Evolutionary conservation across 2,113 vertebrate species (phyloP).

Genomic region (Hymenochirus boettgeri): DNA sequence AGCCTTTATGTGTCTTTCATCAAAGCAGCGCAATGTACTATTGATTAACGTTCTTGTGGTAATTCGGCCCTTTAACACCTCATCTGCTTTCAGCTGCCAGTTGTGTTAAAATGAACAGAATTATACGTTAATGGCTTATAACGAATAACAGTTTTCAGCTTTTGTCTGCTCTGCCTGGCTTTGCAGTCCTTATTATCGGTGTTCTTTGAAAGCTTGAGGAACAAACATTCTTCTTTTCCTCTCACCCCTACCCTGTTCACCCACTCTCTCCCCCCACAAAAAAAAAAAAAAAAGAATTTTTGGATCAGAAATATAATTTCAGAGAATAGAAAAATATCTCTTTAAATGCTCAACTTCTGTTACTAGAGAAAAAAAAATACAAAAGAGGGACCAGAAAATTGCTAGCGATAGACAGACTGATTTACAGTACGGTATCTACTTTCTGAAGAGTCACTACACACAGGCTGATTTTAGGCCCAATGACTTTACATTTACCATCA

Average conservation of each 20-base stretch:
- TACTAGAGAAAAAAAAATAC: too few relatives aligned
- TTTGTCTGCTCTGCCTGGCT: constrained; percentile 31
- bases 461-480: too few relatives aligned
- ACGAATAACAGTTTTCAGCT: constrained; percentile 26
- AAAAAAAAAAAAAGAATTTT: constrained; percentile 8
- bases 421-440: too few relatives aligned
- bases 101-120: constrained; percentile 43
- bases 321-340: neutral
- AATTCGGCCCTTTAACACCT: constrained; percentile 41
- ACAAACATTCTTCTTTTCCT: neutral
- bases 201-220: constrained; percentile 4
- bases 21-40: constrained; percentile 37
- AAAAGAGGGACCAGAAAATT: too few relatives aligned
- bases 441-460: too few relatives aligned
- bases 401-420: too few relatives aligned
- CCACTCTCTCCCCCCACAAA: neutral
- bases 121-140: constrained; percentile 42
- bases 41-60: constrained; percentile 41
- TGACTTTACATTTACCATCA: too few relatives aligned
- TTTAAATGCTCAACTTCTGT: too few relatives aligned
- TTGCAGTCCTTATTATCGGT: constrained; percentile 20
- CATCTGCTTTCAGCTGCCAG: constrained; percentile 41
- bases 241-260: too few relatives aligned
- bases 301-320: constrained; percentile 12
- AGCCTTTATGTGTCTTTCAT: constrained; percentile 37